Evolutionary conservation across 92 coral and sea anemone genomes (phyloP), one percentile per base, ranked within the genome.

Genomic region (Phenganax stokvisi): DNA sequence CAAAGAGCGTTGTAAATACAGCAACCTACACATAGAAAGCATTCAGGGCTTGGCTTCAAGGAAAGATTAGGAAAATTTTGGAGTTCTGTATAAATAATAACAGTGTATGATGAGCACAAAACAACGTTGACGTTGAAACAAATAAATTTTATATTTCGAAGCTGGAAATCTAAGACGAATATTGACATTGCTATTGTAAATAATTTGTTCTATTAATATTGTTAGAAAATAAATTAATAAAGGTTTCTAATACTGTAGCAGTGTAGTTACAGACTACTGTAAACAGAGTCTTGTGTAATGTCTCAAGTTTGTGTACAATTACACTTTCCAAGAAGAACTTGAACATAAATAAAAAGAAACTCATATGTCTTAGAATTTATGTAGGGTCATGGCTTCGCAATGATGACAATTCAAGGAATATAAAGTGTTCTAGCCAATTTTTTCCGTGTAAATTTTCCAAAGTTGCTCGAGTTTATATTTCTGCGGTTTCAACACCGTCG

Each of bases 1-100:
- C 73, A 37, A 68, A 51, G 73, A 68, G 73, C 47, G 73, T 68
- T 68, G 54, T 30, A 68, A 68, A 68, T 68, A 68, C 9, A 64
- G 65, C 65, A 64, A 64, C 70, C 70, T 20, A 8, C 53, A 68
- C n/a, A 53, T 53, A 68, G 73, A 25, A 8, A 12, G 54, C 10
- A 68, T 68, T 37, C 54, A 53, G 3, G 4, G 54, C 47, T 37
- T 10, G 5, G 6, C 67, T 13, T 61, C 27, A 17, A 13, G 53
- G 15, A 30, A 68, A 3, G 73, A 37, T 37, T 37, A 37, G 3
- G 47, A 37, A 20, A 37, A 37, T 37, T 37, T 37, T 37, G 3
- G 5, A 37, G 47, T 37, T 37, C 47, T 37, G 47, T 37, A 37
- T 37, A 64, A 20, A 68, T 2, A 25, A 30, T 3, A 20, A 68